Evolutionary conservation across 1,140 invertebrate species (phyloP), one percentile per base, ranked within the genome.

Genomic region (Atta cephalotes): DNA sequence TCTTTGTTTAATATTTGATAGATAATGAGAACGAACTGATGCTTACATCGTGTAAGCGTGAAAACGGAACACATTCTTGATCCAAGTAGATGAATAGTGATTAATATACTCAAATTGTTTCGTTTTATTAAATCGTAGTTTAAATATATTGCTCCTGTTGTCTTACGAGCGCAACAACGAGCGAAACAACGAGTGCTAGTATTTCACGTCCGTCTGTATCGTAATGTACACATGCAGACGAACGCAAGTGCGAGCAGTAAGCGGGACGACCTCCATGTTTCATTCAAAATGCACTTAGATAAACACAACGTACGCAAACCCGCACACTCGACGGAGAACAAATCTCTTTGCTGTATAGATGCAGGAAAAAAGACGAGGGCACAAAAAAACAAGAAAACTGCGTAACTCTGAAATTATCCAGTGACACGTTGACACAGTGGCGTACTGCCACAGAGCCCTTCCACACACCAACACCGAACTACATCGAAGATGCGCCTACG

Each of bases 341-440:
- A 84, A 84, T 84, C 80, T 76, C 80, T 25, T 10, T 45, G 28
- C 21, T 35, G 63, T 80, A 68, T 16, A 56, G 70, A 28, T 25
- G 39, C 31, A 18, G n/a, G 31, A 74, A 82, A 84, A 74, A 45
- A 58, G 7, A 14, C 7, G 49, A 31, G 45, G 31, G 21, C 66
- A 28, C 1, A 12, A n/a, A n/a, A n/a, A 84, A 84, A 76, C 80
- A 84, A 76, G 68, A 74, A 39, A 18, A 51, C 56, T 63, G 70
- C 80, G 80, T 63, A 76, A 76, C 70, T 74, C 80, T 9, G 53
- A 62, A 84, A 84, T 84, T 84, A 84, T 84, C 35, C 70, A 89
- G 77, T 71, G 84, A 89, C 70, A 89, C 74, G 82, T 58, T 89
- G 87, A 89, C 89, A 82, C 72, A 76, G 65, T 74, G 51, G 25